These are phyloP conservation scores for Caradrina clavipalpis DNA, from an alignment of 2,888 invertebrate species.

Conservation along the genomic window DNA sequence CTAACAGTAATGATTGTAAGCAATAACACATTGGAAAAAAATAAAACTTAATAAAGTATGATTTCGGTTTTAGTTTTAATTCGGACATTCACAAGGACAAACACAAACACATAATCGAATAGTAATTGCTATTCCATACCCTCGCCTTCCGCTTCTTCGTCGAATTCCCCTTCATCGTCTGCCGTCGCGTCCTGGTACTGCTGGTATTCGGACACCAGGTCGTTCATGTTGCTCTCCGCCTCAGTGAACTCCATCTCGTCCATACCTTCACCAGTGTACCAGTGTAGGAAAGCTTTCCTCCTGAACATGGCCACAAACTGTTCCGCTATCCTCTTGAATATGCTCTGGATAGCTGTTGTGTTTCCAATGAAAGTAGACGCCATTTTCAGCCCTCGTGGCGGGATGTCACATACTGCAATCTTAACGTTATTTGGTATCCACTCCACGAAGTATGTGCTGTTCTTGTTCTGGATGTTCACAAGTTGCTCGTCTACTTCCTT, in stretches of 20 bases:
- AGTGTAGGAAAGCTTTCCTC: slow-evolving; percentile 98
- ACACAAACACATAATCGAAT: slow-evolving; percentile 72
- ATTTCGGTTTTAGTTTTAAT: slow-evolving; percentile 68
- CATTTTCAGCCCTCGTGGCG: slow-evolving; percentile 94
- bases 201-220: slow-evolving; percentile 94
- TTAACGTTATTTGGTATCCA: slow-evolving; percentile 96
- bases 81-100: slow-evolving; percentile 73
- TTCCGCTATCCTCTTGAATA: slow-evolving; percentile 96
- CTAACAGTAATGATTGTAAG: too few species aligned
- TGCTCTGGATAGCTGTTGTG: slow-evolving; percentile 96
- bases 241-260: slow-evolving; percentile 98
- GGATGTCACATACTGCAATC: slow-evolving; percentile 95
- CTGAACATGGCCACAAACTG: slow-evolving; percentile 98
- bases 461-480: slow-evolving; percentile 94
- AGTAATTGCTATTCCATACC: slow-evolving; percentile 82
- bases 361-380: slow-evolving; percentile 97
- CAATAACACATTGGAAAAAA: slow-evolving; percentile 8
- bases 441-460: slow-evolving; percentile 95
- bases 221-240: slow-evolving; percentile 96
- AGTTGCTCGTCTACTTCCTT: slow-evolving; percentile 97
- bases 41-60: slow-evolving; percentile 21
- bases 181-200: slow-evolving; percentile 93
- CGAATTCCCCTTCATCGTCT: slow-evolving; percentile 91
- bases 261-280: slow-evolving; percentile 98
- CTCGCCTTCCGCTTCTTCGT: slow-evolving; percentile 89